Evolutionary conservation across 1,140 invertebrate species (phyloP).

Genomic region (Hesperophylax magnus): DNA sequence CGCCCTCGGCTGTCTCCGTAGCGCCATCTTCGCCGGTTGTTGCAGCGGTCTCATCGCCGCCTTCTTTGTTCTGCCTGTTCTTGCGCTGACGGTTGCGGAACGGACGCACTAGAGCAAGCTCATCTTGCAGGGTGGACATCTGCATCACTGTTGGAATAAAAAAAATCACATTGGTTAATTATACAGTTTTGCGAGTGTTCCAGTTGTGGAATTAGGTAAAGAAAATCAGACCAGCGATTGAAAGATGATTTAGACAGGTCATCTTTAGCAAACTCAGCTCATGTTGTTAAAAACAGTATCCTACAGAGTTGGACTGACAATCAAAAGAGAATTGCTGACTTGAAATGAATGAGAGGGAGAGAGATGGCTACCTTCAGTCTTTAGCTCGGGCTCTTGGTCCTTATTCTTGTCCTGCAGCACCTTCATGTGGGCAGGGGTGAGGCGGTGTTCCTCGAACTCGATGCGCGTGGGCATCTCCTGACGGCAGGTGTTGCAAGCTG

Average conservation of each 20-base stretch:
- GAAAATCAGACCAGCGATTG: too few relatives aligned
- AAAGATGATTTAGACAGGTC: too few relatives aligned
- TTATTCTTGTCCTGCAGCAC: constrained; percentile 72
- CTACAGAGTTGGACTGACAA: too few relatives aligned
- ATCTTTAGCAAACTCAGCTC: too few relatives aligned
- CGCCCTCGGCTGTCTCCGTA: constrained; percentile 59
- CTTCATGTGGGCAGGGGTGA: constrained; percentile 74
- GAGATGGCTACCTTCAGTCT: constrained; percentile 72
- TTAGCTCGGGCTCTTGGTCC: constrained; percentile 64
- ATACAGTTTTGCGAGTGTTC: neutral
- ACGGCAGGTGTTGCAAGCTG: constrained; percentile 80
- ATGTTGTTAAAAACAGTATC: too few relatives aligned
- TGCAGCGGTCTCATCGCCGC: constrained; percentile 57
- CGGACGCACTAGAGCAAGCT: constrained; percentile 62
- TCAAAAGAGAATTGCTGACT: too few relatives aligned
- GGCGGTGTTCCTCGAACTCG: constrained; percentile 67
- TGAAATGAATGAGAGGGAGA: too few relatives aligned
- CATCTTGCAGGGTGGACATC: constrained; percentile 67
- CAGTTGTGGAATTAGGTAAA: too few relatives aligned
- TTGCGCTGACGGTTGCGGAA: constrained; percentile 60
- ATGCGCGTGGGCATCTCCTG: constrained; percentile 83
- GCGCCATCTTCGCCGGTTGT: constrained; percentile 50
- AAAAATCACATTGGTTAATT: neutral
- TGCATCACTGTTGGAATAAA: constrained; percentile 62
- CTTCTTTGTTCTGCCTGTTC: constrained; percentile 60